Evolutionary conservation across 2,113 vertebrate species (phyloP).

Genomic region (Speoplatyrhinus poulsoni): DNA sequence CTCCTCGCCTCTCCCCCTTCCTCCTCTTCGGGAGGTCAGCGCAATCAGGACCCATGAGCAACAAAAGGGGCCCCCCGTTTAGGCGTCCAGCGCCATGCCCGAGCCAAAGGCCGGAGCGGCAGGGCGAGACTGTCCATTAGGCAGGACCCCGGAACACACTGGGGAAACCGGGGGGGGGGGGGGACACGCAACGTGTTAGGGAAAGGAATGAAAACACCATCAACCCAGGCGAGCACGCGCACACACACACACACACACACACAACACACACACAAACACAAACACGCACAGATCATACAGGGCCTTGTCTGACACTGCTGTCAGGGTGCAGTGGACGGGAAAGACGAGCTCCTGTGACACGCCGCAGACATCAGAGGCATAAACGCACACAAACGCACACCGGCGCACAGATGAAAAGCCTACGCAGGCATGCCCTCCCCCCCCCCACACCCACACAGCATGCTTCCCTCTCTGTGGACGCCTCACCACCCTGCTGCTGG

Average conservation of each 20-base stretch:
- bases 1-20: slow-evolving; percentile 42
- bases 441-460: slow-evolving; percentile 23
- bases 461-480: slow-evolving; percentile 39
- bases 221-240: slow-evolving; percentile 40
- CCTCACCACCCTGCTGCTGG: slow-evolving; percentile 16
- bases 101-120: slow-evolving; percentile 73
- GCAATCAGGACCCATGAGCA: slow-evolving; percentile 77
- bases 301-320: slow-evolving; percentile 75
- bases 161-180: slow-evolving; percentile 48
- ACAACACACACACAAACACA: slow-evolving; percentile 65
- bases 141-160: slow-evolving; percentile 68
- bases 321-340: slow-evolving; percentile 76
- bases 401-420: neutral
- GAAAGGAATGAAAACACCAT: slow-evolving; percentile 67
- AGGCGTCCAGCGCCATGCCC: slow-evolving; percentile 65
- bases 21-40: slow-evolving; percentile 65
- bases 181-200: slow-evolving; percentile 50
- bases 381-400: slow-evolving; percentile 40
- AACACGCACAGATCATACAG: slow-evolving; percentile 63
- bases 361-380: slow-evolving; percentile 44
- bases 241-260: slow-evolving; percentile 50
- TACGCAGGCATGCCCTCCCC: neutral
- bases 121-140: slow-evolving; percentile 74
- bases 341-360: slow-evolving; percentile 71
- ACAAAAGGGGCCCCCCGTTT: slow-evolving; percentile 67